Evolutionary conservation across 2,888 invertebrate genomes (phyloP), one percentile per base, ranked within the genome.

Genomic region (Drosophila subquinaria): DNA sequence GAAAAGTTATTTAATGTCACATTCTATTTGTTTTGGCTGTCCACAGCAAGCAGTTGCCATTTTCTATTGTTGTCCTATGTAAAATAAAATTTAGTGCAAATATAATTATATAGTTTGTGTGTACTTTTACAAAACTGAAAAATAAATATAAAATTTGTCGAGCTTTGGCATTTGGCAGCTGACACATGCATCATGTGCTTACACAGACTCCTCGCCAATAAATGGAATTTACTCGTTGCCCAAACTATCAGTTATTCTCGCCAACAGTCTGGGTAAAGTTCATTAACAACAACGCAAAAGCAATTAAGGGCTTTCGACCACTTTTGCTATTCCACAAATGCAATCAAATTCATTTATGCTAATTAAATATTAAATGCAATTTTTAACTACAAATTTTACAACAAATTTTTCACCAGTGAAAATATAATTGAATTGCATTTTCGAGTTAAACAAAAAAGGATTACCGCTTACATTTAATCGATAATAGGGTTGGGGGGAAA

Each of bases 371-470:
- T 73, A 69, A 85, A 82, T 59, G 61, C 64, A 33, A 33, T 50
- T 75, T 69, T 61, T 52, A 73, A 48, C 47, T 43, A 42, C 38
- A 60, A 65, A 65, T 40, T 23, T 30, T 11, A 17, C 17, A 17
- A 56, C 57, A 43, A 3, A 6, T 42, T 42, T 72, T 42, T 48
- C 17, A 17, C 17, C 47, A 68, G 67, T 74, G 71, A 65, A 70
- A 67, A 83, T 86, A 65, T 67, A 87, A 87, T 88, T 76, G 59
- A 65, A 79, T 82, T 80, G 73, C 63, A 71, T 65, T 85, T 48
- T 27, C 35, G 65, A 67, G 59, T 36, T 38, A 38, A 51, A 63
- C 42, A 60, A 63, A 63, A 75, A 52, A 36, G 48, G 56, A 57
- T 64, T 63, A 47, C 47, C 38, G 20, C 36, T 57, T 15, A 48